Evolutionary conservation across 2,797 vertebrate species (phyloP), one percentile per base, ranked within the genome.

Genomic region (Chanos chanos): DNA sequence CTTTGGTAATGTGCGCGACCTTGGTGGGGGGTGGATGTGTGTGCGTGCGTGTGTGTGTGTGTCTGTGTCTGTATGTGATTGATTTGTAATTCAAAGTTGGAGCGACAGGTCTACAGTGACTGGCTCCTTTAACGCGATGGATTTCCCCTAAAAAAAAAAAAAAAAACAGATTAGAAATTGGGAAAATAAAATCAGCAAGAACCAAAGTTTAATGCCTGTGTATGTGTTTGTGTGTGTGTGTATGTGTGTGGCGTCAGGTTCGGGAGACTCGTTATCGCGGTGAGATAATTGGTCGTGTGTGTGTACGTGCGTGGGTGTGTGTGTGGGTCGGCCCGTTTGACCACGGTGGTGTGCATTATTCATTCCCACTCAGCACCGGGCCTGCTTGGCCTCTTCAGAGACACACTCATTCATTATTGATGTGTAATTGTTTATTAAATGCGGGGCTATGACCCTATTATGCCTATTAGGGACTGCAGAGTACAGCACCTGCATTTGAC

Each of bases 1-100:
- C 93, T 94, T 92, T 91, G 87, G 90, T 93, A 94, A 94, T 95
- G 91, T 88, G 86, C 80, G 87, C 92, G 94, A 95, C 95, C 95
- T 96, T 94, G 93, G 84, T 43, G 64, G 78, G 70, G 74, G 75
- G 66, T 56, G 68, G 74, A 73, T 40, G 82, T 89, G 86, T 85
- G 87, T 28, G 27, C 28, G 52, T 9, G 15, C 9, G 21, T 63
- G 59, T 5, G 55, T 49, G 81, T 89, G 85, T 88, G 88, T 86
- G 86, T 85, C 87, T 28, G 27, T 28, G 52, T 9, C 15, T 9
- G 63, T 70, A 73, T 12, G 62, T 49, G 86, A 90, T 90, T 94
- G 91, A 94, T 94, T 95, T 94, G 91, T 92, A 90, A 94, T 94
- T 92, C 90, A 89, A 90, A 93, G 90, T 71, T 81, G 81, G 85